Conservation (phyloP, 2,797 vertebrate species). For the Valencia hispanica region DNA sequence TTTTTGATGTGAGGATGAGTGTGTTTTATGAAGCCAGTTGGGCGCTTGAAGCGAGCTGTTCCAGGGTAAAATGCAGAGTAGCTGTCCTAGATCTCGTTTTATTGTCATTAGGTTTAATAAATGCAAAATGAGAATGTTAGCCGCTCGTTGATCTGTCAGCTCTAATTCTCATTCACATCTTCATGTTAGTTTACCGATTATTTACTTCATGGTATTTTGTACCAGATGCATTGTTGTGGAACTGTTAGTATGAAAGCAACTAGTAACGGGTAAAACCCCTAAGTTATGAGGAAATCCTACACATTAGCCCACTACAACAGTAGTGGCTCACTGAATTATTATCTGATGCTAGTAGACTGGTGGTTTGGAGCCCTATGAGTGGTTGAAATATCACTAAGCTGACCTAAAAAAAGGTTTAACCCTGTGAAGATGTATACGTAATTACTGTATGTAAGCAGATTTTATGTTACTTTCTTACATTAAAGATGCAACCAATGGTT, state of each 20-base stretch:
- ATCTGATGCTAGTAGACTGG: too few relatives aligned
- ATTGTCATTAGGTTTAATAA: constrained; percentile 51
- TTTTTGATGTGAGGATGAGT: background rate
- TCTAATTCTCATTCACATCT: constrained; percentile 51
- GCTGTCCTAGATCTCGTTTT: constrained; percentile 34
- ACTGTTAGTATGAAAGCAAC: constrained; percentile 33
- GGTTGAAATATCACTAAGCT: too few relatives aligned
- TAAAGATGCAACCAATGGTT: background rate
- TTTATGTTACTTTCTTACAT: too few relatives aligned
- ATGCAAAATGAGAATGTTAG: constrained; percentile 20
- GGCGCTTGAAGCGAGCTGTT: constrained; percentile 1
- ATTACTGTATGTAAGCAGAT: background rate
- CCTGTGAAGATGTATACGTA: too few relatives aligned
- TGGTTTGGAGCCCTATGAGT: too few relatives aligned
- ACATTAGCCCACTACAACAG: constrained; percentile 8
- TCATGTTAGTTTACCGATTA: constrained; percentile 23
- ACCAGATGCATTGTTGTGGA: constrained; percentile 35
- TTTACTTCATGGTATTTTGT: constrained; percentile 52
- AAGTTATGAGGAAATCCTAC: constrained; percentile 27
- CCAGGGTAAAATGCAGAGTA: constrained; percentile 43
- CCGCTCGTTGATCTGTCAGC: constrained; percentile 48
- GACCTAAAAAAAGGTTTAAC: too few relatives aligned
- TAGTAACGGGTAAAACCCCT: background rate
- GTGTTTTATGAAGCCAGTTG: constrained; percentile 7
- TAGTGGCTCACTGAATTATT: background rate